Evolutionary conservation across 2,113 vertebrate genomes (phyloP), one percentile per base, ranked within the genome.

Genomic region (Ciconia maguari): DNA sequence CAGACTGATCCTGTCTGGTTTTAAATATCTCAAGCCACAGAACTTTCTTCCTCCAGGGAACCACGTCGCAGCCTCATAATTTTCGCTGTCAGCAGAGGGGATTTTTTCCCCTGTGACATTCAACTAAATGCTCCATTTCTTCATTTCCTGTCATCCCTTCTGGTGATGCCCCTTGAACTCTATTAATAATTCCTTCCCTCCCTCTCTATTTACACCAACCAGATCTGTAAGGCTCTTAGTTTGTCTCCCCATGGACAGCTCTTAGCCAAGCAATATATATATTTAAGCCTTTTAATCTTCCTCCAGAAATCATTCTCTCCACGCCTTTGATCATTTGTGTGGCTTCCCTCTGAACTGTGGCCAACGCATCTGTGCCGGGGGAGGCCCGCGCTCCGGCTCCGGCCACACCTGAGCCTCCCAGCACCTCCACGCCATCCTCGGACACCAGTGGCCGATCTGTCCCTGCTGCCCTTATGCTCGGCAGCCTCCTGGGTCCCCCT

Each of bases 281-380:
- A 94, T 95, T 96, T 96, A 95, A 97, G 87, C 96, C 93, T 96
- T 95, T 96, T 93, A 97, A 96, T 97, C 95, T 96, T 90, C 87
- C 89, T 96, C 94, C 91, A 74, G 85, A 88, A 90, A 89, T 94
- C 94, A 94, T 82, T 94, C 89, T 91, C 87, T 30, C 68, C 1
- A 7, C 74, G 93, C 89, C 91, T 97, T 96, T 97, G 91, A 96
- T 95, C 96, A 86, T 77, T 88, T 41, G 49, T 15, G 80, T 46
- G 91, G 83, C 83, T 93, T 96, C 77, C 32, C 80, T 83, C 72
- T 68, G 88, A 90, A 72, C 72, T 1, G 58, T 55, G 0, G 41
- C 88, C 71, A 66, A 6, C 6, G 1, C 0, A 9, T 4, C 36
- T 9, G 75, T 3, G 71, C 66, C 1, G 3, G 49, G 58, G 70